Base-by-base conservation (phyloP, 2,888 invertebrate species). In the Xanthostigma xanthostigma region DNA sequence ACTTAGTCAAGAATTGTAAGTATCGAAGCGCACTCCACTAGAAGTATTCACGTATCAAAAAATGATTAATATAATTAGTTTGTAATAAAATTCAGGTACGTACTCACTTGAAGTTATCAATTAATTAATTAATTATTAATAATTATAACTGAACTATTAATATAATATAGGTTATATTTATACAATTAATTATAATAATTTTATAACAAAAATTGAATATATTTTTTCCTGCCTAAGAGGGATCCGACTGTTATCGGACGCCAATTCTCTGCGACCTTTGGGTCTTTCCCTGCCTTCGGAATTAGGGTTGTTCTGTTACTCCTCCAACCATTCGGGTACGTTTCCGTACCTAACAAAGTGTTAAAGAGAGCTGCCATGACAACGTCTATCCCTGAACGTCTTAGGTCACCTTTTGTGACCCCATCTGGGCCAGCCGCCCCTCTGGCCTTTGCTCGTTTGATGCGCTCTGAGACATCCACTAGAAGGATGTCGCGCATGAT, bases 381-480 rank as follows among this genome's bases (percentile, higher is more conserved):
- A 17, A 17, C 17, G 17, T 17, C 17, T 2, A 17, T 4, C 17
- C 17, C 17, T 17, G 11, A 42, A 36, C 35, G 45, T 1, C 6
- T 27, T 0, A 62, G n/a, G 48, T 60, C 53, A 1, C 9, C 3
- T 14, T 50, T 54, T 35, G 49, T 40, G 1, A 61, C 8, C 0
- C 56, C 58, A 38, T 61, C 59, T 2, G 53, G 54, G 0, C 60
- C 60, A 1, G 58, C 50, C 4, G 58, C 57, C 1, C 57, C 51
- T 9, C 50, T 46, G 2, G 11, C 12, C 27, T 54, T 58, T 1
- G 53, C 55, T n/a, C 50, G 51, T 8, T 45, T 9, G 0, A 60
- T 38, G 33, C 56, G 47, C 1, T 33, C 10, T n/a, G 40, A 42
- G 0, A 60, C 44, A 36, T 59, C 58, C 8, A 40, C 12, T 0